Evolutionary conservation across 1,140 invertebrate species (phyloP).

Genomic region (Rhagoletis zephyria): DNA sequence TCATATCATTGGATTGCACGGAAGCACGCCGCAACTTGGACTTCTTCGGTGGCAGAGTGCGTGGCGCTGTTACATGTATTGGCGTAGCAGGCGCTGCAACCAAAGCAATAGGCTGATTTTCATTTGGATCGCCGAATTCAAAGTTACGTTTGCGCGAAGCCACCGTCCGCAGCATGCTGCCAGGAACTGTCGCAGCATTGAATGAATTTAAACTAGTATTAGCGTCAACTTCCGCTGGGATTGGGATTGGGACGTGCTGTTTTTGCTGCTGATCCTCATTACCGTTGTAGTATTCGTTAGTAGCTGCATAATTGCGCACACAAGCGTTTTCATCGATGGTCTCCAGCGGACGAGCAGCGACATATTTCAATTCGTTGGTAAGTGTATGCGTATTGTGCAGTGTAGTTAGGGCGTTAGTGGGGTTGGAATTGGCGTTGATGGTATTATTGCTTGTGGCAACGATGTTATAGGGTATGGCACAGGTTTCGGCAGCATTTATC

Average conservation of each 20-base stretch:
- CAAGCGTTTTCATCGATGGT: constrained; percentile 64
- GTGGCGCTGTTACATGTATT: constrained; percentile 62
- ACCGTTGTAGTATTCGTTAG: constrained; percentile 61
- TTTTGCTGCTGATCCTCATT: constrained; percentile 51
- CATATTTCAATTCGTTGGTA: constrained; percentile 53
- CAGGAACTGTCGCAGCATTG: constrained; percentile 53
- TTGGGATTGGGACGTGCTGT: neutral
- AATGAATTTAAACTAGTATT: constrained; percentile 60
- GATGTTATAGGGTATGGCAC: constrained; percentile 54
- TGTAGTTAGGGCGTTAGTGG: constrained; percentile 10
- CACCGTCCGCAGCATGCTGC: constrained; percentile 46
- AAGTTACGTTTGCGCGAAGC: constrained; percentile 69
- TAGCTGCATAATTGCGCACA: constrained; percentile 49
- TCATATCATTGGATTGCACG: constrained; percentile 81
- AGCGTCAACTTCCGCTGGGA: constrained; percentile 57
- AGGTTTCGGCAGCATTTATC: constrained; percentile 26
- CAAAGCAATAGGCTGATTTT: neutral
- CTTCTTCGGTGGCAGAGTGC: constrained; percentile 71
- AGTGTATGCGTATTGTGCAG: constrained; percentile 1
- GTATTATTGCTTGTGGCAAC: constrained; percentile 54
- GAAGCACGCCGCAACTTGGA: constrained; percentile 75
- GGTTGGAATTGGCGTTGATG: constrained; percentile 13
- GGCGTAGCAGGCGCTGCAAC: constrained; percentile 53
- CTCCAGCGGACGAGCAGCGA: constrained; percentile 60
- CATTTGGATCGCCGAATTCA: constrained; percentile 57